These are phyloP conservation scores for Tenualosa thibaudeaui DNA, from an alignment of 2,797 vertebrate species.

Conservation along the genomic window DNA sequence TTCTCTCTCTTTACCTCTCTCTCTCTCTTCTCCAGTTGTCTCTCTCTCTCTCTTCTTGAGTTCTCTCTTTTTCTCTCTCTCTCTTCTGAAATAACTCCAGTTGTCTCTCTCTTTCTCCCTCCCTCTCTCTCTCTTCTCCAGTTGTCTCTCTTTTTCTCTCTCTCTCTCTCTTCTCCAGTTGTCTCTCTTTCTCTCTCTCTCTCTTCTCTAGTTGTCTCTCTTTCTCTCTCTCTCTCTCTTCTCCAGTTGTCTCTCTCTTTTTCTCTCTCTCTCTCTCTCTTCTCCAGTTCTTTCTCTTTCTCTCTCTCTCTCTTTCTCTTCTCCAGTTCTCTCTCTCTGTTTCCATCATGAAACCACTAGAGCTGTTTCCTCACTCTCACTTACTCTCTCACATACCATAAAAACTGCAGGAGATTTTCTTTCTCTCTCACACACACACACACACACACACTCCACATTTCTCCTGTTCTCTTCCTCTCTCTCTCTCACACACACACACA, in stretches of 20 bases:
- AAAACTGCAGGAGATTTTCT: background rate
- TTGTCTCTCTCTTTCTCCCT: background rate
- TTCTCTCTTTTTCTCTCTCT: background rate
- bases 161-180: no score
- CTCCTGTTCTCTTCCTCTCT: background rate
- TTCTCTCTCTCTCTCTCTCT: no score
- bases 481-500: background rate
- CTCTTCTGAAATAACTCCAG: background rate
- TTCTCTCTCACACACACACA: background rate
- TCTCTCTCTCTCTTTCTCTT: slow-evolving; percentile 2
- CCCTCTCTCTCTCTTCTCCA: background rate
- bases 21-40: background rate
- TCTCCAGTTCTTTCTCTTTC: background rate
- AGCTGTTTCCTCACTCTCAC: background rate
- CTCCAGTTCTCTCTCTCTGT: background rate
- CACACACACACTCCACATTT: background rate
- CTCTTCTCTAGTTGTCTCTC: no score
- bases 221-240: no score
- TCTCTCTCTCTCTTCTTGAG: background rate
- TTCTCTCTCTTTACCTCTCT: background rate
- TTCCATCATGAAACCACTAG: background rate
- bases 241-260: no score
- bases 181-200: no score
- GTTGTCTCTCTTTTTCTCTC: no score
- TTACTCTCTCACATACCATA: background rate